A percentile compares a stretch with the other conserved stretches of the same genome.
phyloP scores from a whole-genome alignment of 2,888 invertebrate species.

The Eristalis arbustorum region DNA sequence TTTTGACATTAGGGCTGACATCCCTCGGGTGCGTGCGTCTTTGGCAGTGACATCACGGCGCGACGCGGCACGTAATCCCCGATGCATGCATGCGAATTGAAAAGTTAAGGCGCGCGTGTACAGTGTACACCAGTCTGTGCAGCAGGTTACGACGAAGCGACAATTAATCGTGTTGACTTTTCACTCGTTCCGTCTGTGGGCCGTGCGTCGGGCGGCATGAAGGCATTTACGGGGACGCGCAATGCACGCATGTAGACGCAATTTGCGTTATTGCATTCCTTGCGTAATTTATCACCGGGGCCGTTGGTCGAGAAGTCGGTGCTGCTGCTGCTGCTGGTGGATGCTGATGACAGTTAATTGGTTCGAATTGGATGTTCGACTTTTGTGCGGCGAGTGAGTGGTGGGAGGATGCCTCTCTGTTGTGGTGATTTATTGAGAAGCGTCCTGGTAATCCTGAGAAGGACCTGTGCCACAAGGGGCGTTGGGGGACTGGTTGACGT shows the following conservation, averaged over 20 bases:
- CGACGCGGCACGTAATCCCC: conserved; percentile 33
- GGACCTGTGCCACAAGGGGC: too few relatives aligned
- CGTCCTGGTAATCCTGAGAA: too few relatives aligned
- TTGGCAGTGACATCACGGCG: conserved; percentile 9
- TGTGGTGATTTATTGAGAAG: too few relatives aligned
- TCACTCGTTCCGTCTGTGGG: background rate
- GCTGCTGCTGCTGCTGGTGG: too few relatives aligned
- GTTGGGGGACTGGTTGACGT: too few relatives aligned
- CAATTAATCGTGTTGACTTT: conserved; percentile 55
- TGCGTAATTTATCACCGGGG: conserved; percentile 42
- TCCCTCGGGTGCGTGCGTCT: conserved; percentile 8
- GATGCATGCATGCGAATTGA: conserved; percentile 41
- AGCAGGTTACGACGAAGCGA: conserved; percentile 3
- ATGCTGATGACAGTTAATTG: background rate
- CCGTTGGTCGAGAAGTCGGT: background rate
- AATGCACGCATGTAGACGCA: conserved; percentile 21
- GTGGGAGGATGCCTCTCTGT: background rate
- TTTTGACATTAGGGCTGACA: conserved; percentile 30
- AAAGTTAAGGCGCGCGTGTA: conserved; percentile 35
- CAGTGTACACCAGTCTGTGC: background rate
- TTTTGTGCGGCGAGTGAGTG: background rate
- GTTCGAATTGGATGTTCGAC: background rate
- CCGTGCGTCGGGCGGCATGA: conserved; percentile 10
- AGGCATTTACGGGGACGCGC: conserved; percentile 7
- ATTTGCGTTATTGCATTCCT: conserved; percentile 55